Evolutionary conservation across 2,888 invertebrate genomes (phyloP).

Genomic region (Germaria angustata): DNA sequence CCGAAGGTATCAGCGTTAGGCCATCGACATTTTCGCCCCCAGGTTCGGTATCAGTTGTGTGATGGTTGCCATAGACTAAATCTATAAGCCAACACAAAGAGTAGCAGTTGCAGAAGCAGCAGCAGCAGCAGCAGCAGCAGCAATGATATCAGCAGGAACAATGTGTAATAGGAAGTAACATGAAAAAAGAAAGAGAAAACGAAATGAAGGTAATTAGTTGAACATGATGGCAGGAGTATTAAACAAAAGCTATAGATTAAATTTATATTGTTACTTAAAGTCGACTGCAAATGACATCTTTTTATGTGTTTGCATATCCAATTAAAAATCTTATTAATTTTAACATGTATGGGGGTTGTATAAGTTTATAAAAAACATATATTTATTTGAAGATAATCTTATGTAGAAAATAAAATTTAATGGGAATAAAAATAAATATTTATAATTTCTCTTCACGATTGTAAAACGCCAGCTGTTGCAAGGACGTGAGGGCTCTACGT

Average conservation of each 20-base stretch:
- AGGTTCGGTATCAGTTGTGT: conserved; percentile 68
- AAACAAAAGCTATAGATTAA: conserved; percentile 53
- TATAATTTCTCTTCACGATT: too few species aligned
- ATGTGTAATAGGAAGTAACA: conserved; percentile 4
- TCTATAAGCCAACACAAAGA: conserved; percentile 70
- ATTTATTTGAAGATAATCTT: too few species aligned
- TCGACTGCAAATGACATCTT: conserved; percentile 44
- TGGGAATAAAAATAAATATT: too few species aligned
- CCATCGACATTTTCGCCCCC: conserved; percentile 40
- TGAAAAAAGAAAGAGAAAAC: conserved; percentile 24
- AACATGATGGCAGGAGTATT: conserved; percentile 42
- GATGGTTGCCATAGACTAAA: conserved; percentile 73
- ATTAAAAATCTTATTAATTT: too few species aligned
- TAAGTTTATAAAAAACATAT: too few species aligned
- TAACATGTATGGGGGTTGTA: too few species aligned
- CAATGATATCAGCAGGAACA: conserved; percentile 2
- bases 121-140: conserved; percentile 4
- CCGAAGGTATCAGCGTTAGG: conserved; percentile 76
- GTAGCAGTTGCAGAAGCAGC: neutral
- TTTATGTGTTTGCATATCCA: neutral
- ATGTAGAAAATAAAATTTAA: too few species aligned
- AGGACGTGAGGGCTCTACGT: too few species aligned
- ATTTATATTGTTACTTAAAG: conserved; percentile 53
- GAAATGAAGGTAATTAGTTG: conserved; percentile 57
- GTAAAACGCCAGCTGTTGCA: too few species aligned